Base-by-base conservation (phyloP, 2,888 invertebrate species). In the Rhagonycha lutea region DNA sequence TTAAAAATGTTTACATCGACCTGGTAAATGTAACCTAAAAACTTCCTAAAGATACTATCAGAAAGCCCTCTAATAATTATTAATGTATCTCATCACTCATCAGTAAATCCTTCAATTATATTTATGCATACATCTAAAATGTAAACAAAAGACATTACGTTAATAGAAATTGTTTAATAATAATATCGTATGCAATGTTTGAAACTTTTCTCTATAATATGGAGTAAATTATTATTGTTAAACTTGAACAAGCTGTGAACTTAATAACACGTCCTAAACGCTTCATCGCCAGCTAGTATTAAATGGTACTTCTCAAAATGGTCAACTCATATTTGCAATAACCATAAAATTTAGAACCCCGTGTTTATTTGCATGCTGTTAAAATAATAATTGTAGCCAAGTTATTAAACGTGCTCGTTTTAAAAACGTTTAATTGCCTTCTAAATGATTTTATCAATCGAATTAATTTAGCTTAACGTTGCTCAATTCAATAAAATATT, bases 211-310 rank as follows among this genome's bases (percentile, higher is more conserved):
- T 47, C 7, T 47, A n/a, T n/a, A 47, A 47, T 32, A 80, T 81
- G 79, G 75, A 79, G 74, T 70, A 68, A 47, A 47, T 47, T 47
- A 47, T 47, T 47, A 75, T 78, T 74, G 79, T 79, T 75, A 78
- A 74, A 78, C 79, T 76, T 75, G 63, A 24, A 71, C 80, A 81
- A 81, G 81, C 81, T 81, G 81, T 69, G 78, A 67, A 28, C 70
- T 75, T 77, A 77, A 79, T 80, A 81, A 80, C 80, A 81, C 81
- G 81, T 80, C 77, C 75, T 79, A 76, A 71, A 79, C 74, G 78
- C 75, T 80, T 74, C 79, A 80, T 81, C 77, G 78, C 79, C 79
- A 80, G 79, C 80, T 79, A 79, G 78, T 80, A 80, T 79, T 81
- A 80, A 80, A 77, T 78, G 74, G 74, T 61, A 68, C 75, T 68